Evolutionary conservation across 1,140 invertebrate genomes (phyloP), one percentile per base, ranked within the genome.

Genomic region (Procambarus virginalis): DNA sequence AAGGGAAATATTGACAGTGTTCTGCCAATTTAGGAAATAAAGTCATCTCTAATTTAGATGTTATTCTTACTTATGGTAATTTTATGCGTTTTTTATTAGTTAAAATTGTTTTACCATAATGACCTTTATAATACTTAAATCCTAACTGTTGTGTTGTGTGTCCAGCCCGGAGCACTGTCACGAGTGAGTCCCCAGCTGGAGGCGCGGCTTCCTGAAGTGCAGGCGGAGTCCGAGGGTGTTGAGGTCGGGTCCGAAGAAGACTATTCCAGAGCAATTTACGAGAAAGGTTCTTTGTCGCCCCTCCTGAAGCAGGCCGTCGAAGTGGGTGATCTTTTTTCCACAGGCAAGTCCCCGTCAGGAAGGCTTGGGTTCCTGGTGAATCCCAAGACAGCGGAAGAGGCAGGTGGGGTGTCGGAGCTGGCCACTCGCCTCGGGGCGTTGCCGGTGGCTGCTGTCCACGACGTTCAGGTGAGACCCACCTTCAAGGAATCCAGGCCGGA

Each of bases 361-460:
- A 51, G 60, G 14, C 81, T 76, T 2, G 73, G 70, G 55, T 89
- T 76, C 76, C n/a, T 48, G 3, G 81, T 89, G 34, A 51, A 73
- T 9, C 70, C n/a, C 5, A n/a, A 77, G 46, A 45, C 78, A 73
- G 81, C 76, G 9, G 81, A 68, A 45, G 81, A 84, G 9, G 88
- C 75, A 6, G 88, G 82, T 1, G 76, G 88, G 3, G 81, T 89
- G 75, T 89, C 88, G 34, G 73, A 48, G 9, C 48, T 89, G 58
- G 88, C 88, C 9, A 45, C 49, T 22, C 75, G 76, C 22, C 73
- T 89, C 34, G 82, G 75, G 9, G 88, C 88, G 34, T 17, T 84
- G 17, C 88, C 88, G 2, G 88, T 89, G 1, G 88, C 88, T 8
- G 88, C 88, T 5, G 88, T 89, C 48, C 88, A 89, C 60, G 88